phyloP scores from a whole-genome alignment of 2,113 vertebrate species.

The Phainopepla nitens region DNA sequence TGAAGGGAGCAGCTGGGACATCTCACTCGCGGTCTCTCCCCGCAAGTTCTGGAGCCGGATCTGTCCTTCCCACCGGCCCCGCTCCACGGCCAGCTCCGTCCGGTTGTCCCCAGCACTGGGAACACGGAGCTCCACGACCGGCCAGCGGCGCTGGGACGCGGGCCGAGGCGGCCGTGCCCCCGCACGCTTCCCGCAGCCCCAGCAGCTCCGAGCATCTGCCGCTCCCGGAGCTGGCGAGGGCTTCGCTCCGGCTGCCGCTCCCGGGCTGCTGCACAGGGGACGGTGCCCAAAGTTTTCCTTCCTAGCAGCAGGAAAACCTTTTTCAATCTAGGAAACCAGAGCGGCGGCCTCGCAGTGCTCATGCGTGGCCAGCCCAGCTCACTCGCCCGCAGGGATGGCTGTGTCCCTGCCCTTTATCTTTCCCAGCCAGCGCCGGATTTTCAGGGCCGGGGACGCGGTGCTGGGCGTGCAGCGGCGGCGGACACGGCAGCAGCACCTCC shows the following conservation, averaged over 20 bases:
- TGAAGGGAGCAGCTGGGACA: not conserved
- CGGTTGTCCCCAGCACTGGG: not conserved
- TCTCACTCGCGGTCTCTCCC: not conserved
- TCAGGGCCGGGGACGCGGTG: not conserved
- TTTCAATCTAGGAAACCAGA: not conserved
- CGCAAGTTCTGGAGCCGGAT: not conserved
- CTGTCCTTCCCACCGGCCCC: not conserved
- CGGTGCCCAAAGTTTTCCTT: slow-evolving; percentile 28
- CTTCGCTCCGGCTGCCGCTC: not conserved
- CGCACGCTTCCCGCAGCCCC: not conserved
- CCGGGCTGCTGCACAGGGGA: not conserved
- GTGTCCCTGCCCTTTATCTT: not conserved
- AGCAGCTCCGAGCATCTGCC: not conserved
- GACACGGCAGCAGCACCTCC: not conserved
- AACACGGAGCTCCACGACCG: not conserved
- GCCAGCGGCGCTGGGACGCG: not conserved
- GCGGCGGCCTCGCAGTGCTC: not conserved
- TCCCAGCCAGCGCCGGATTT: not conserved
- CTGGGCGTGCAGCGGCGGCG: accelerated
- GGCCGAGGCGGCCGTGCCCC: not conserved
- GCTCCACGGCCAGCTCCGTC: not conserved
- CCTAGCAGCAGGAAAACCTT: not conserved
- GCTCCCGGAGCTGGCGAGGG: not conserved
- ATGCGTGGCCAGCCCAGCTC: not conserved
- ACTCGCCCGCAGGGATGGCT: not conserved